Conservation (phyloP, 2,797 vertebrate genomes). For the Amniataba percoides region DNA sequence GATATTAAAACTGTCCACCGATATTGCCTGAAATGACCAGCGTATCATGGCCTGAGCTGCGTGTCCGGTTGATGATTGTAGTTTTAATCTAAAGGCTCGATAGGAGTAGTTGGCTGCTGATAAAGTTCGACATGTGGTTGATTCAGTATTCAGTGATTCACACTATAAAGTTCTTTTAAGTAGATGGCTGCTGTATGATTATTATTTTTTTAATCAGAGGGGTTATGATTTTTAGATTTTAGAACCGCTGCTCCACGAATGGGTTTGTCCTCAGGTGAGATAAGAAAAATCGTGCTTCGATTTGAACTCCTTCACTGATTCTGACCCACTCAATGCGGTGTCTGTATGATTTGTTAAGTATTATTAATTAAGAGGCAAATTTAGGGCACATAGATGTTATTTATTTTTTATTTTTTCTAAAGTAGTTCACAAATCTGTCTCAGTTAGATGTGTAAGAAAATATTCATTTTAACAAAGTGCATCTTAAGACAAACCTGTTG, state of each 20-base stretch:
- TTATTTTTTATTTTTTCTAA: background rate
- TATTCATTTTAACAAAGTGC: background rate
- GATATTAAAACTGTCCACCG: background rate
- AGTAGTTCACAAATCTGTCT: background rate
- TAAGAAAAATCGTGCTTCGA: background rate
- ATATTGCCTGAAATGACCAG: constrained; percentile 35
- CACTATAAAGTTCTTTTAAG: constrained; percentile 10
- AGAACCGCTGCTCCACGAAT: constrained; percentile 22
- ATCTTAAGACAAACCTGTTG: constrained; percentile 14
- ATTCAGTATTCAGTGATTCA: constrained; percentile 25
- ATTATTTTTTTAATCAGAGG: background rate
- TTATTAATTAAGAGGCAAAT: background rate
- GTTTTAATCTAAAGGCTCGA: constrained; percentile 27
- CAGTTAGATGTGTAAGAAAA: background rate
- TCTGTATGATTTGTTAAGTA: background rate
- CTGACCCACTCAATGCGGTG: background rate
- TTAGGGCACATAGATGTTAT: background rate
- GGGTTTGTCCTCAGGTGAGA: constrained; percentile 23
- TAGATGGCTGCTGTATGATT: constrained; percentile 8
- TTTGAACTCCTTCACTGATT: background rate
- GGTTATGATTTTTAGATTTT: constrained; percentile 15
- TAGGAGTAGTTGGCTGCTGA: constrained; percentile 28
- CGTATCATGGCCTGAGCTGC: constrained; percentile 18
- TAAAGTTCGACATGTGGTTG: background rate
- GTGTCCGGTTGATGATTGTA: constrained; percentile 46